A percentile compares a stretch with the other conserved stretches of the same genome.
phyloP scores from a whole-genome alignment of 2,888 invertebrate species.

The Metellina segmentata region DNA sequence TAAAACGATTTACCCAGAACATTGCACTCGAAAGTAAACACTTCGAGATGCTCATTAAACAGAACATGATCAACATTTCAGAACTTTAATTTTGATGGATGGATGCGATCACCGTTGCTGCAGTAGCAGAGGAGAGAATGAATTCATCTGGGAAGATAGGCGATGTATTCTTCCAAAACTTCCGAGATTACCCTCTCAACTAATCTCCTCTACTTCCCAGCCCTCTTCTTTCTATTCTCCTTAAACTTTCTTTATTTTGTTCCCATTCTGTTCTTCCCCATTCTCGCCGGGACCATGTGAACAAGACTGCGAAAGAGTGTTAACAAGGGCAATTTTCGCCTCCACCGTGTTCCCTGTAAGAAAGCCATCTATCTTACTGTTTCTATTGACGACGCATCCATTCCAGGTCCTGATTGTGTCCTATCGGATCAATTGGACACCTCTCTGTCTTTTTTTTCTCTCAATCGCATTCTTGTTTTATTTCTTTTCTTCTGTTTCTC shows the following conservation, averaged over 20 bases:
- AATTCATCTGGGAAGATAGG: neutral
- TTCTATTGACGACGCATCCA: slow-evolving; percentile 68
- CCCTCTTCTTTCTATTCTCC: slow-evolving; percentile 21
- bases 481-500: slow-evolving; percentile 10
- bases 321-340: slow-evolving; percentile 72
- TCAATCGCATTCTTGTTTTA: neutral
- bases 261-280: neutral
- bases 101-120: neutral
- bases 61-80: neutral
- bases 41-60: neutral
- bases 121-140: neutral
- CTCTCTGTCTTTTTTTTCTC: slow-evolving; percentile 2
- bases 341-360: slow-evolving; percentile 43
- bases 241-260: slow-evolving; percentile 59
- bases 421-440: slow-evolving; percentile 61
- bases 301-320: slow-evolving; percentile 57
- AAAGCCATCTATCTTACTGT: slow-evolving; percentile 60
- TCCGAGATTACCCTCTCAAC: slow-evolving; percentile 60
- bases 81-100: slow-evolving; percentile 48
- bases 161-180: slow-evolving; percentile 35
- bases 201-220: slow-evolving; percentile 35
- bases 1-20: no score
- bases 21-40: neutral
- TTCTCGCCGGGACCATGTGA: slow-evolving; percentile 31
- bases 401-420: slow-evolving; percentile 62